These are phyloP conservation scores for Leptopilina myrica DNA, from an alignment of 2,888 invertebrate species.

Conservation along the genomic window DNA sequence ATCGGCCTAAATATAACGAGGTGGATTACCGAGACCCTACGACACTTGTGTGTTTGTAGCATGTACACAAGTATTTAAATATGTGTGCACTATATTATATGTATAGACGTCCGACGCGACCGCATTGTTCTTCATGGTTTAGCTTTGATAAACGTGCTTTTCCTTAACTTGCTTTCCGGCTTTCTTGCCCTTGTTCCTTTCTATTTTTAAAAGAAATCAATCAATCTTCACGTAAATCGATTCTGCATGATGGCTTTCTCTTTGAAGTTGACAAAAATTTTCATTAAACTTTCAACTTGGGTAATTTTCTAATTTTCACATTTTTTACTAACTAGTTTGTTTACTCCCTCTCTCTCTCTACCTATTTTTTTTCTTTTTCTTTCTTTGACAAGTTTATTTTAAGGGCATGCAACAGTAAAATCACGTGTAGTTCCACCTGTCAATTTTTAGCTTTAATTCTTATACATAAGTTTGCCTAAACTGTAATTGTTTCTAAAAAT, in stretches of 20 bases:
- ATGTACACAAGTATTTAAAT: not conserved
- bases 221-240: not conserved
- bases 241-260: not conserved
- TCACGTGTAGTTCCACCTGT: too few relatives aligned
- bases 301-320: too few relatives aligned
- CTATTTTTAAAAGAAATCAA: constrained; percentile 29
- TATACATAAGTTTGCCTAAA: too few relatives aligned
- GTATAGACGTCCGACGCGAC: constrained; percentile 48
- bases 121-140: constrained; percentile 62
- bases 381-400: too few relatives aligned
- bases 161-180: constrained; percentile 47
- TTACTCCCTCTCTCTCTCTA: too few relatives aligned
- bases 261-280: constrained; percentile 4
- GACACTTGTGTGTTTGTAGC: constrained; percentile 46
- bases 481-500: too few relatives aligned
- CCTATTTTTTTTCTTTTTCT: too few relatives aligned
- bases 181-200: constrained; percentile 39
- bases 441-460: too few relatives aligned
- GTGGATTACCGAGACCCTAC: constrained; percentile 65
- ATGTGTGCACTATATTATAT: too few relatives aligned
- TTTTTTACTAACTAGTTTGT: not conserved
- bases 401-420: too few relatives aligned
- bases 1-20: constrained; percentile 75
- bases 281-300: constrained; percentile 8
- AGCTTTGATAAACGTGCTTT: constrained; percentile 53